phyloP scores from a whole-genome alignment of 2,888 invertebrate genomes.

The Tetheella fluctuosa region DNA sequence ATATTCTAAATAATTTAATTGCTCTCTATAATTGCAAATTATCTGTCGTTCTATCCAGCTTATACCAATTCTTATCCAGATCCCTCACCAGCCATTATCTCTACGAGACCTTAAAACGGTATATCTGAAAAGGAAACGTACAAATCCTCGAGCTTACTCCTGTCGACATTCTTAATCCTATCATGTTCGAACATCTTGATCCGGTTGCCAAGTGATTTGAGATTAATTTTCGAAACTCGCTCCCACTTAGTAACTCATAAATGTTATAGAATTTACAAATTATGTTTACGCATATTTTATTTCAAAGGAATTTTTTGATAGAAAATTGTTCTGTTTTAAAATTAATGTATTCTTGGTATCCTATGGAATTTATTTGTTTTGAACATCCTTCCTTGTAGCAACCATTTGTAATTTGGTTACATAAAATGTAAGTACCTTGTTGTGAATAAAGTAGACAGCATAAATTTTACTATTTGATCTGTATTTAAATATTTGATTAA shows the following conservation, averaged over 20 bases:
- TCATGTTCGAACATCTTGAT: conserved; percentile 22
- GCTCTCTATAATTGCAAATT: too few species aligned
- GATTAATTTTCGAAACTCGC: conserved; percentile 39
- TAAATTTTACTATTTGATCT: too few species aligned
- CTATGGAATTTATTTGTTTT: background rate
- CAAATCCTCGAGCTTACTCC: background rate
- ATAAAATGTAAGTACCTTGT: too few species aligned
- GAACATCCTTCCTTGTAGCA: too few species aligned
- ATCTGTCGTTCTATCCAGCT: too few species aligned
- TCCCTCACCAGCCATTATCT: conserved; percentile 1
- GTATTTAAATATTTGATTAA: too few species aligned
- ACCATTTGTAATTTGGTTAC: too few species aligned
- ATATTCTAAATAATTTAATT: too few species aligned
- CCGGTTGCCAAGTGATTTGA: conserved; percentile 48
- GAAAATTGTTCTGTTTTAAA: background rate
- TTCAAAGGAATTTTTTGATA: background rate
- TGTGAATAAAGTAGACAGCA: background rate
- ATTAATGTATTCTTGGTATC: background rate
- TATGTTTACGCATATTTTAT: background rate
- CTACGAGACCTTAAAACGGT: background rate
- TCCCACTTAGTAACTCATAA: background rate
- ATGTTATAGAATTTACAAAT: background rate
- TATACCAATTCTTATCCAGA: background rate
- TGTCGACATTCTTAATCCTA: conserved; percentile 29
- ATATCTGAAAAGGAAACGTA: background rate